Conservation (phyloP, 2,113 vertebrate species). For the Chamaetylas fuelleborni region DNA sequence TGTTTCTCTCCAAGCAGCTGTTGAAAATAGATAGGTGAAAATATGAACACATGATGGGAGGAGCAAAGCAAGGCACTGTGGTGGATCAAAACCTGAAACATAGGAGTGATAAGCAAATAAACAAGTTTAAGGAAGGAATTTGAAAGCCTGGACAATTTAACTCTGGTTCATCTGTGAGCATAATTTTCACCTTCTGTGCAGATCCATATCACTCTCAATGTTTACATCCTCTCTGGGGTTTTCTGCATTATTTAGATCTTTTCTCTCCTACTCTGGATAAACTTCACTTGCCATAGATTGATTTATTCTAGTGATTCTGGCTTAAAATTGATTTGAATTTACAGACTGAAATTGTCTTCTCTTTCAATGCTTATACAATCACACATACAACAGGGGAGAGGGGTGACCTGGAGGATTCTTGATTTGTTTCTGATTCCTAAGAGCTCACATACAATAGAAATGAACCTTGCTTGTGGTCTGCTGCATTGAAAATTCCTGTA, state of each 20-base stretch:
- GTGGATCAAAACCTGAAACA: background rate
- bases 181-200: background rate
- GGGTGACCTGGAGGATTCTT: background rate
- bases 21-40: background rate
- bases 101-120: background rate
- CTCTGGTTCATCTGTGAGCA: fast-evolving
- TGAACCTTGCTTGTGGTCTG: background rate
- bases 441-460: background rate
- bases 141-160: background rate
- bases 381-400: background rate
- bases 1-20: background rate
- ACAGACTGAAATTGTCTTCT: background rate
- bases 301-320: background rate
- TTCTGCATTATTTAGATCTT: background rate
- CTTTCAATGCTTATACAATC: background rate
- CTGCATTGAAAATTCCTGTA: background rate
- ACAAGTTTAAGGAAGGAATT: background rate
- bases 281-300: background rate
- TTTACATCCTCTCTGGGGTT: background rate
- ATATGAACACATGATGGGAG: background rate
- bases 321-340: background rate
- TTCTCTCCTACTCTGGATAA: background rate
- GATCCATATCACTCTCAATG: background rate
- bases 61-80: background rate
- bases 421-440: background rate